Conservation (phyloP, 2,797 vertebrate genomes). For the Lycodopsis pacificus region DNA sequence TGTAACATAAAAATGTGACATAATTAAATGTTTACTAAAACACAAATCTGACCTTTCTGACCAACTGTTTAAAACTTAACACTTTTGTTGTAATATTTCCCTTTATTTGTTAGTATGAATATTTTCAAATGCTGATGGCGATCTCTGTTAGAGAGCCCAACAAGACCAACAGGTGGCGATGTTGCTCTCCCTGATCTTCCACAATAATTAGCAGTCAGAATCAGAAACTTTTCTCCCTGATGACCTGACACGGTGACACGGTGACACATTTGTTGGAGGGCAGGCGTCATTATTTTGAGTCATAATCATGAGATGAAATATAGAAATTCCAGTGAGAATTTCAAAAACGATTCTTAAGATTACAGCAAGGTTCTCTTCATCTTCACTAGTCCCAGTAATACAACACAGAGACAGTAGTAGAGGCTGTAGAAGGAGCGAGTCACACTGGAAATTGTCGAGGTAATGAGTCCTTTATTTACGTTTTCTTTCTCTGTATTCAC, state of each 20-base stretch:
- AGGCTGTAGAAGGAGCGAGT: neutral
- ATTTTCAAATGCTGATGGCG: constrained; percentile 11
- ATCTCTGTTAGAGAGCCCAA: neutral
- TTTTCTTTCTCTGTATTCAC: constrained; percentile 25
- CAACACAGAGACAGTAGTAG: neutral
- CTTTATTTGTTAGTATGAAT: neutral
- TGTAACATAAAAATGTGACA: neutral
- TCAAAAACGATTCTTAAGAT: constrained; percentile 18
- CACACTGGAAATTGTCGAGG: constrained; percentile 2
- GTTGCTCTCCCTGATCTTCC: constrained; percentile 52
- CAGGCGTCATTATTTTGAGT: constrained; percentile 42
- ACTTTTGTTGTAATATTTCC: neutral
- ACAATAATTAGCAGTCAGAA: constrained; percentile 21
- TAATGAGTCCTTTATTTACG: constrained; percentile 7
- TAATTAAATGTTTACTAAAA: neutral
- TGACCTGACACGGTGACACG: constrained; percentile 61
- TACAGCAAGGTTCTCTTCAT: constrained; percentile 4
- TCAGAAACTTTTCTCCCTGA: constrained; percentile 50
- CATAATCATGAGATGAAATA: constrained; percentile 37
- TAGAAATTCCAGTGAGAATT: constrained; percentile 9
- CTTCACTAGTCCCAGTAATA: neutral
- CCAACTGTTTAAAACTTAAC: neutral
- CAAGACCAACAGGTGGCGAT: constrained; percentile 63
- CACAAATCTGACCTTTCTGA: neutral
- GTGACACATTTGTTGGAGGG: constrained; percentile 43